Percentiles rank a stretch among this genome's conserved stretches.
Evolutionary conservation across 2,113 vertebrate genomes (phyloP).

Genomic region (Leiothrix lutea): DNA sequence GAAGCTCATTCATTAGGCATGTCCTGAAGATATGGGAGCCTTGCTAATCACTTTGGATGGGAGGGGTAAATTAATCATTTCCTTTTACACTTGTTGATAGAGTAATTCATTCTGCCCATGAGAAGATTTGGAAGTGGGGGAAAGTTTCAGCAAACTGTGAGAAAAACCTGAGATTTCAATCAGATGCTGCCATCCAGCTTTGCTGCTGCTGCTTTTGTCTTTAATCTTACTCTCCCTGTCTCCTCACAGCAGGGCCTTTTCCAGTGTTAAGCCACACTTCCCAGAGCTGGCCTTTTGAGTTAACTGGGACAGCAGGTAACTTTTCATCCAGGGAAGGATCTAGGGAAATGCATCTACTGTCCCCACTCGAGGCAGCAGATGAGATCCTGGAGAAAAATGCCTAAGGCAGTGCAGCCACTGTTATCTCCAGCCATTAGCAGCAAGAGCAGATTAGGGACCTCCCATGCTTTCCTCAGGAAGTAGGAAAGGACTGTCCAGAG

Average conservation of each 20-base stretch:
- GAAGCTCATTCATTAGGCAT: slow-evolving; percentile 52
- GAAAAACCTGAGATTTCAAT: slow-evolving; percentile 33
- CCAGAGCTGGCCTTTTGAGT: not conserved
- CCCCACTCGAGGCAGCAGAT: not conserved
- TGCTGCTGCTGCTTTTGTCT: not conserved
- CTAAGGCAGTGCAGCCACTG: not conserved
- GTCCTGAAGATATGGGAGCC: slow-evolving; percentile 46
- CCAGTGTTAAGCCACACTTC: not conserved
- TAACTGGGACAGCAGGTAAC: not conserved
- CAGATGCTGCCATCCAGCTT: not conserved
- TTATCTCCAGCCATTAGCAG: not conserved
- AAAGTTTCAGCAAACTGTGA: not conserved
- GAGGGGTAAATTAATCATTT: slow-evolving; percentile 61
- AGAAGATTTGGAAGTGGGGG: slow-evolving; percentile 4
- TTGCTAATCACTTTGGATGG: slow-evolving; percentile 40
- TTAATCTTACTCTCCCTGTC: not conserved
- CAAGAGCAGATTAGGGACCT: not conserved
- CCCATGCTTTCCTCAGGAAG: not conserved
- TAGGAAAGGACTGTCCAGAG: not conserved
- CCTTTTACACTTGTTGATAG: slow-evolving; percentile 49
- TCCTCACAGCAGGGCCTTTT: not conserved
- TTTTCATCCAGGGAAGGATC: not conserved
- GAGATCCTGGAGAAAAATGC: not conserved
- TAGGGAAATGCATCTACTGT: not conserved
- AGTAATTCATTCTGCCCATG: slow-evolving; percentile 32